A percentile compares a stretch with the other conserved stretches of the same genome.
Conservation (phyloP, 2,888 invertebrate genomes). For the Drosophila ezoana region DNA sequence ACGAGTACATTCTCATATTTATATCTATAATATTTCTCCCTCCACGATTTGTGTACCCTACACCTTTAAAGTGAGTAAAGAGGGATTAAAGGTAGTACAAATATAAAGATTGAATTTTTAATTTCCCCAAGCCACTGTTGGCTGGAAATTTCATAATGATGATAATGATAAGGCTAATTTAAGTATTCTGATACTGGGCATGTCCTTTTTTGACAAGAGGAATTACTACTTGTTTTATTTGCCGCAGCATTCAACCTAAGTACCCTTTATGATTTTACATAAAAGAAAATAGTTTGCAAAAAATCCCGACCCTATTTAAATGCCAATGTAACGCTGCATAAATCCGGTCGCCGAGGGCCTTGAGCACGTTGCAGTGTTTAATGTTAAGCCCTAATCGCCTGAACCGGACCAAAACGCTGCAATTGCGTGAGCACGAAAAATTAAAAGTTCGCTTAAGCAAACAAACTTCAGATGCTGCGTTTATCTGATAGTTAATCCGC, state of each 20-base stretch:
- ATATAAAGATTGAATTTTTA: neutral
- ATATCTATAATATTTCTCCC: conserved; percentile 43
- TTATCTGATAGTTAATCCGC: conserved; percentile 37
- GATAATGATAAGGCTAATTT: neutral
- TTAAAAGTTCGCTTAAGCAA: conserved; percentile 30
- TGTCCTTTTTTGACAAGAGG: neutral
- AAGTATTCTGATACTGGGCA: neutral
- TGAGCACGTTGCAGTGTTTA: conserved; percentile 73
- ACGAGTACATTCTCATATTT: conserved; percentile 40
- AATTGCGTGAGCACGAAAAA: conserved; percentile 41
- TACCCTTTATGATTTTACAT: conserved; percentile 71
- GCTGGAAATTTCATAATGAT: neutral
- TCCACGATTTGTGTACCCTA: conserved; percentile 24
- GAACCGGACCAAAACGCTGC: conserved; percentile 13
- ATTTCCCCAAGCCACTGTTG: neutral
- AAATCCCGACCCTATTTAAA: conserved; percentile 65
- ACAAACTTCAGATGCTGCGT: neutral
- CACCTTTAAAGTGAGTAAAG: neutral
- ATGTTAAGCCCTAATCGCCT: conserved; percentile 54
- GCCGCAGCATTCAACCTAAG: conserved; percentile 59
- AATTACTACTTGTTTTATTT: conserved; percentile 18
- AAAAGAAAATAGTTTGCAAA: conserved; percentile 44
- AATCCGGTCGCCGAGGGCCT: conserved; percentile 62
- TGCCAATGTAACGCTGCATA: conserved; percentile 69
- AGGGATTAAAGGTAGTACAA: no score